Base-by-base conservation (phyloP, 2,113 vertebrate genomes). In the Rallus limicola region DNA sequence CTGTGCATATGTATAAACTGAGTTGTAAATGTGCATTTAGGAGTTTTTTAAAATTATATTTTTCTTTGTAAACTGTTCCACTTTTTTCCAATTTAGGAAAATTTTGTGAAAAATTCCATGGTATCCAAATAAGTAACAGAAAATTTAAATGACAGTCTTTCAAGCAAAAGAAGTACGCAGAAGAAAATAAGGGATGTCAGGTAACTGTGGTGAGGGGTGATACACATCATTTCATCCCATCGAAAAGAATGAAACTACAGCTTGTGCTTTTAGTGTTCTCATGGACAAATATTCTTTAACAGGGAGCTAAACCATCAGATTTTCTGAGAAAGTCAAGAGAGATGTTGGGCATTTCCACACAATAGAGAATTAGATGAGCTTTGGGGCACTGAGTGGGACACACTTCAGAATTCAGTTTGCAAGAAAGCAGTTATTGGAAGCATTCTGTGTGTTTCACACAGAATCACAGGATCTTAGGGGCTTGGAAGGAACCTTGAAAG, bases 301-400 rank as follows among this genome's bases (percentile, higher is more conserved):
- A 53, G 29, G 29, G 20, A 53, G 7, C 23, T 86, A 48, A 67
- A 91, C 52, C 15, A 28, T 19, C 42, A 59, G 75, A 48, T n/a
- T 11, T 78, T 78, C 29, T 64, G 46, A 81, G 46, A 48, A 44
- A 46, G 31, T 23, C 56, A 55, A 29, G 44, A 62, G 38, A 68
- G 6, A 38, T 40, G 5, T 50, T 2, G 3, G 25, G 7, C 16
- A 44, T 38, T n/a, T 82, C 50, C 11, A 33, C 0, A 2, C 34
- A 9, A 26, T 13, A 33, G 24, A 53, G 38, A 62, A 38, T 86
- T 80, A 67, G 36, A 26, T 67, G 25, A 74, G 38, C 65, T 62
- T 59, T 79, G 25, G 15, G 52, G 40, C 29, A 69, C 13, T 31
- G 34, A 14, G 0, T 52, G 36, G 13, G 14, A 26, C 4, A 17